phyloP scores from a whole-genome alignment of 2,797 vertebrate genomes.

The Microhierax caerulescens region DNA sequence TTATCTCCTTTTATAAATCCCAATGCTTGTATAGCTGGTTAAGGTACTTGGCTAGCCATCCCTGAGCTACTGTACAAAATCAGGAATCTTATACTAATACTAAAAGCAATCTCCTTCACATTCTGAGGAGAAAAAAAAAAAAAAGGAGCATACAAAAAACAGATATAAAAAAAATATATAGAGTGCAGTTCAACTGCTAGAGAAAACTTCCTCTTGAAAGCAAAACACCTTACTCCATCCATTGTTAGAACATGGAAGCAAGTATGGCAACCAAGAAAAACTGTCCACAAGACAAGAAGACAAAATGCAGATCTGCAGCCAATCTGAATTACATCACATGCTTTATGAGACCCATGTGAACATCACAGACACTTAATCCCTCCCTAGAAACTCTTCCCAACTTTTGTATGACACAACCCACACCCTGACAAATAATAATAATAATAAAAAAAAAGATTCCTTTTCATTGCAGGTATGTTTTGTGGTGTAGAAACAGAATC shows the following conservation, averaged over 20 bases:
- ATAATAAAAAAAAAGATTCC: neutral
- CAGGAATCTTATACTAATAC: neutral
- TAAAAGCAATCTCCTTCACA: neutral
- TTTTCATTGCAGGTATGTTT: slow-evolving; percentile 33
- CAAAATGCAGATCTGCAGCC: neutral
- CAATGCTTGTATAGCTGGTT: neutral
- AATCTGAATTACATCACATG: slow-evolving; percentile 30
- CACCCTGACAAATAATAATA: slow-evolving; percentile 1
- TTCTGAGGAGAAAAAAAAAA: neutral
- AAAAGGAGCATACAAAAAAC: neutral
- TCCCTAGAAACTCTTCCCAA: slow-evolving; percentile 36
- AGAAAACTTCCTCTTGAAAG: slow-evolving; percentile 4
- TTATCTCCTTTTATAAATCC: neutral
- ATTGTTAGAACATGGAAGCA: slow-evolving; percentile 26
- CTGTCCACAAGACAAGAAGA: slow-evolving; percentile 17
- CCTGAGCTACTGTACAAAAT: neutral
- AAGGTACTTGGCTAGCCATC: neutral
- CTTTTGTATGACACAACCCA: slow-evolving; percentile 51
- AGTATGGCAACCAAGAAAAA: slow-evolving; percentile 55
- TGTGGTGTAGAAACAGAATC: slow-evolving; percentile 11
- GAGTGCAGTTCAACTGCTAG: neutral
- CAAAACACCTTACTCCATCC: slow-evolving; percentile 19
- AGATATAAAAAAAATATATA: neutral
- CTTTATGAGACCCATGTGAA: slow-evolving; percentile 49
- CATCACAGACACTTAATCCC: slow-evolving; percentile 60